Evolutionary conservation across 2,113 vertebrate species (phyloP), one percentile per base, ranked within the genome.

Genomic region (Lasiurus cinereus): DNA sequence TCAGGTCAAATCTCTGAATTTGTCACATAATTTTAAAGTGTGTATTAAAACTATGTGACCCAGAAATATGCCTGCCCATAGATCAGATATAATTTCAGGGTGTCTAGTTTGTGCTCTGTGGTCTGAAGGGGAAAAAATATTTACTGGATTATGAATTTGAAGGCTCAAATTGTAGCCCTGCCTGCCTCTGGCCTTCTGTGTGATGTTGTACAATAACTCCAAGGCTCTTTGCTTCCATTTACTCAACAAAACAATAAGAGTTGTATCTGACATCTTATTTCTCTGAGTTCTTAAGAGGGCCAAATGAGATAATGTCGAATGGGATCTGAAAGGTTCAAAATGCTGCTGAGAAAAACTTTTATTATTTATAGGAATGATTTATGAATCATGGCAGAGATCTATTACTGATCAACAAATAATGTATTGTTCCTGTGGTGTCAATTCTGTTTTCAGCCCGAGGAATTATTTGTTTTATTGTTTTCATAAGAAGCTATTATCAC

Each of bases 401-500:
- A 84, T 76, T 52, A 90, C 59, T 72, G 43, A 88, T 93, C 78
- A 89, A 79, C 33, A 82, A 94, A 78, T 88, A 94, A 46, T 59
- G 19, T 52, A 48, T 73, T 77, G 22, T 72, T 78, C 11, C n/a
- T 86, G 12, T 69, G 31, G 43, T 88, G 78, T 85, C 46, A 83
- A 19, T 62, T 95, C 31, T 84, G 19, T 50, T 86, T 96, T 64
- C 52, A 86, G 10, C 27, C 36, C 56, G 52, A 56, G 87, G 82
- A 85, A 80, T n/a, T 88, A 31, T 94, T 96, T 94, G 66, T 79
- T 87, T 90, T 69, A 69, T 43, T 85, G 39, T 88, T 64, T 95
- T 95, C n/a, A 46, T 85, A 67, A 83, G 74, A 91, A 85, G 19
- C 59, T 89, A 54, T 95, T 96, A 92, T 94, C 69, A 78, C n/a